Conservation (phyloP, 2,797 vertebrate genomes). For the Hoplostethus atlanticus region DNA sequence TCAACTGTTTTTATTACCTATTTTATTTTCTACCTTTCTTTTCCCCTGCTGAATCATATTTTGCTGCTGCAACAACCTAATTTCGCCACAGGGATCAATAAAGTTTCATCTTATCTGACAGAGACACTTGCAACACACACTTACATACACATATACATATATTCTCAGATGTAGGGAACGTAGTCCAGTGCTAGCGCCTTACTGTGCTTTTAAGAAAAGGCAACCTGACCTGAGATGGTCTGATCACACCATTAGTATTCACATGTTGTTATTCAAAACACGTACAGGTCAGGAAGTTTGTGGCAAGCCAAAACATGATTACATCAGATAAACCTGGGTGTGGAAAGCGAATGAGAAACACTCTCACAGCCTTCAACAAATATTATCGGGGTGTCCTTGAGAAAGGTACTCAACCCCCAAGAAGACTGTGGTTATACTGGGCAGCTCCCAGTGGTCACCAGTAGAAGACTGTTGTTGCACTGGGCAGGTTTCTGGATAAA, state of each 20-base stretch:
- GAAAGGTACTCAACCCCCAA: background rate
- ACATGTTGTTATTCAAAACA: conserved; percentile 14
- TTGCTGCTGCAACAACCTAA: no score
- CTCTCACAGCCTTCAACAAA: conserved; percentile 24
- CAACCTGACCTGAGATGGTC: background rate
- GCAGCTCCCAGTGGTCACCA: background rate
- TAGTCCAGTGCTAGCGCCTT: background rate
- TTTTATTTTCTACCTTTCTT: no score
- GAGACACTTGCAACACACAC: background rate
- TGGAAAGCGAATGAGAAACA: conserved; percentile 20
- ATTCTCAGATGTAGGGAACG: background rate
- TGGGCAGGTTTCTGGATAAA: no score
- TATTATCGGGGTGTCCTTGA: background rate
- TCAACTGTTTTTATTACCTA: no score
- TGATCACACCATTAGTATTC: background rate
- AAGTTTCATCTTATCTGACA: background rate
- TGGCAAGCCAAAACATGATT: conserved; percentile 50
- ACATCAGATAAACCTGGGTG: background rate
- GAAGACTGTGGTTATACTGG: background rate
- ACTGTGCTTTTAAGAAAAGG: background rate
- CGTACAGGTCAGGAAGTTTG: conserved; percentile 23
- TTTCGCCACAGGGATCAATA: no score
- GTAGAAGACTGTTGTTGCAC: no score
- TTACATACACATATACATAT: background rate
- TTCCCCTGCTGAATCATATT: no score